Evolutionary conservation across 2,888 invertebrate species (phyloP).

Genomic region (Mycalesis mineus): DNA sequence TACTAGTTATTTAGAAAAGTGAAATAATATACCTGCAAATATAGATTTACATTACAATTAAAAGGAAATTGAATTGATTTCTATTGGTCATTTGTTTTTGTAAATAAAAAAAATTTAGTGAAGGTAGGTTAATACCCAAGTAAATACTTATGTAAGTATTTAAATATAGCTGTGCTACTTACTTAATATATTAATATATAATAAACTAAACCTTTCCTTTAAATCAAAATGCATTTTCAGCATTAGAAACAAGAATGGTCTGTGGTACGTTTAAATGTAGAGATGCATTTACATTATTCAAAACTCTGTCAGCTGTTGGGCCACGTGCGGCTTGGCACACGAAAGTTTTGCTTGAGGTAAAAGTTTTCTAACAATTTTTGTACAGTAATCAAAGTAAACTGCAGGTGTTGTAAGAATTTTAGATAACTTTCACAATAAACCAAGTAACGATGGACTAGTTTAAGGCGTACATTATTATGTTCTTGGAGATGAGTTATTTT

Average conservation of each 20-base stretch:
- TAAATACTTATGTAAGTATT: too few relatives aligned
- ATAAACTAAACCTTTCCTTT: too few relatives aligned
- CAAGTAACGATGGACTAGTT: not conserved
- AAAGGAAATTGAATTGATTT: too few relatives aligned
- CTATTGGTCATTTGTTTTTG: too few relatives aligned
- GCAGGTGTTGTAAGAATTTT: not conserved
- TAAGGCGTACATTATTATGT: not conserved
- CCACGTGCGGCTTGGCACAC: not conserved
- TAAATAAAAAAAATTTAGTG: too few relatives aligned
- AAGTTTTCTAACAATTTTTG: not conserved
- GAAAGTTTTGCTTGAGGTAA: not conserved
- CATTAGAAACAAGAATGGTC: not conserved
- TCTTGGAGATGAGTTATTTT: too few relatives aligned
- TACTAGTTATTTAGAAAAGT: too few relatives aligned
- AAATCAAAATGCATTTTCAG: not conserved
- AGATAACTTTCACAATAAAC: not conserved
- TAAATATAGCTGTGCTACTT: too few relatives aligned
- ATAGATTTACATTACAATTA: too few relatives aligned
- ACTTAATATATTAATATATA: too few relatives aligned
- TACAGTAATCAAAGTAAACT: conserved; percentile 3
- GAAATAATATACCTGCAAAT: too few relatives aligned
- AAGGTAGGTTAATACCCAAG: too few relatives aligned
- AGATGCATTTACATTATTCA: not conserved
- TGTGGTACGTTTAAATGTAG: not conserved
- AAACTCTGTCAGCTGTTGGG: not conserved